phyloP scores from a whole-genome alignment of 2,797 vertebrate genomes.

The Mallotus villosus region DNA sequence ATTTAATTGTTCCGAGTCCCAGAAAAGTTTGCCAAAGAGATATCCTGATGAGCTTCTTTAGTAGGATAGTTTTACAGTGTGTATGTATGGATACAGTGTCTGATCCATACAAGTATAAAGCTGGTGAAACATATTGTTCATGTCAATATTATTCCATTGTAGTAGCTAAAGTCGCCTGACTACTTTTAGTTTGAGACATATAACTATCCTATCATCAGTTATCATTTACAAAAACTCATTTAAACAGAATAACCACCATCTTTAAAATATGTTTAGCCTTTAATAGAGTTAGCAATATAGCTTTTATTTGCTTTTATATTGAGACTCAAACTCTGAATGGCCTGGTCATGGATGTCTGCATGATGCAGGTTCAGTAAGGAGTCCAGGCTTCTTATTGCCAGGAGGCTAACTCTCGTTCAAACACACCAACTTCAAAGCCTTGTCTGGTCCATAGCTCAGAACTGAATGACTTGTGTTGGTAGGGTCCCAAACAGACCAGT shows the following conservation, averaged over 20 bases:
- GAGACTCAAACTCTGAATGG: not conserved
- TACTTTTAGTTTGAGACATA: constrained; percentile 1
- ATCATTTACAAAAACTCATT: no score
- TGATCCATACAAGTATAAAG: no score
- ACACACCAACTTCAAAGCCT: constrained; percentile 27
- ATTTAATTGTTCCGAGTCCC: not conserved
- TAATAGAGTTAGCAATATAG: constrained; percentile 22
- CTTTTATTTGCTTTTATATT: constrained; percentile 14
- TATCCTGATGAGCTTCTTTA: not conserved
- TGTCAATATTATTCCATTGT: no score
- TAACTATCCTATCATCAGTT: not conserved
- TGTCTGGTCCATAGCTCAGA: constrained; percentile 32
- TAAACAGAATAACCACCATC: not conserved
- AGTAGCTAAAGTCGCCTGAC: not conserved
- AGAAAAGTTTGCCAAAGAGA: not conserved
- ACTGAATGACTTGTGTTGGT: constrained; percentile 33
- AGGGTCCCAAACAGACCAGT: constrained; percentile 31
- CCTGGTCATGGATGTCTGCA: not conserved
- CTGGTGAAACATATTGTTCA: no score
- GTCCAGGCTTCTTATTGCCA: constrained; percentile 21
- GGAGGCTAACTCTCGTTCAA: not conserved
- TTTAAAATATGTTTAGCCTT: not conserved
- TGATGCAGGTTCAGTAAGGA: no score
- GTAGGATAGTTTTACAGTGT: not conserved
- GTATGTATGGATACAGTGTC: no score